Base-by-base conservation (phyloP, 2,797 vertebrate genomes). In the Danionella dracula region DNA sequence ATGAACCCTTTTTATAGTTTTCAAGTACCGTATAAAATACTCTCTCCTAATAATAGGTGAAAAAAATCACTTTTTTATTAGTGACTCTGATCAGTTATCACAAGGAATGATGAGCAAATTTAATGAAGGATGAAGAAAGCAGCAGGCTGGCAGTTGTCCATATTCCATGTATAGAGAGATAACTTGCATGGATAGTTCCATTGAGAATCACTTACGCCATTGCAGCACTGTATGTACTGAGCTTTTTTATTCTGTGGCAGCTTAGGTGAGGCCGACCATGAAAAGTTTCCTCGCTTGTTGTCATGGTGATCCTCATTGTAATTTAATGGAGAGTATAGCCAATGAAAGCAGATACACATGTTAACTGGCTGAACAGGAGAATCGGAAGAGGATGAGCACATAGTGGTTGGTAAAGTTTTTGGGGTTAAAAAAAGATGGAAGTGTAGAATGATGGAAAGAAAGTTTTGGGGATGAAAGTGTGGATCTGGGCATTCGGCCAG, bases 341-440 rank as follows among this genome's bases (percentile, higher is more conserved):
- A 76, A 76, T 83, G 87, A 87, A 88, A 88, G 53, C 37, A 61
- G 84, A 89, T 86, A 87, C 77, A 85, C 85, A 87, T 87, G 87
- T 27, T 27, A 6, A 3, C 23, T 27, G 77, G 45, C 78, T 73
- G 77, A 73, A 66, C 50, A 44, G 50, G 55, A 37, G 27, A 48
- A 27, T 27, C n/a, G n/a, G n/a, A n/a, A n/a, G 23, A 27, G 23
- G 23, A 27, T 27, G 23, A n/a, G n/a, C n/a, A 3, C 23, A 27
- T 6, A 6, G 3, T 27, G 23, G 23, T 27, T 27, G n/a, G n/a
- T n/a, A n/a, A n/a, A n/a, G n/a, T 27, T 27, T 27, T 3, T 3
- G 23, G 23, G 23, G 23, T 27, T 3, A 27, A 27, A 6, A 3
- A 27, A 6, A 27, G 23, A 6, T 27, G 8, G 8, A 40, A 16